These are phyloP conservation scores for Pluvianellus socialis DNA, from an alignment of 2,113 vertebrate species.

Conservation along the genomic window DNA sequence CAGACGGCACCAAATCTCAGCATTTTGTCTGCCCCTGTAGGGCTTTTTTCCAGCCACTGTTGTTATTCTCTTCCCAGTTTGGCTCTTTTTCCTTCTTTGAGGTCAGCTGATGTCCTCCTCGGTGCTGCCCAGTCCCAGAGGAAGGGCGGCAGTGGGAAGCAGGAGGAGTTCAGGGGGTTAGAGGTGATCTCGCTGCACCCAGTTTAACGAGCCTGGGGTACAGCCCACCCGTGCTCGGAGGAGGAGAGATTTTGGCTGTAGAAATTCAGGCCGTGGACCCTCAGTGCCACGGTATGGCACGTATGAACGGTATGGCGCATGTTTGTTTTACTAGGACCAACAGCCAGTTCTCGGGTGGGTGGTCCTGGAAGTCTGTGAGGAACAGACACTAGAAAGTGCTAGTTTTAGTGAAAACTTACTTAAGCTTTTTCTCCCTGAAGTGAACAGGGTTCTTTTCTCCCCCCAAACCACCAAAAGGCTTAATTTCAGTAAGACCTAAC, in stretches of 20 bases:
- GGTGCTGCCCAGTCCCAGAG: neutral
- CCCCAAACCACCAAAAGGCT: neutral
- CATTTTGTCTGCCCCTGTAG: neutral
- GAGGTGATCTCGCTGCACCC: neutral
- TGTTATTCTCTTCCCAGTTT: neutral
- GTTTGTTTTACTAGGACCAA: neutral
- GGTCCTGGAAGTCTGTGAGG: neutral
- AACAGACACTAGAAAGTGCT: neutral
- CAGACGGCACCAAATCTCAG: neutral
- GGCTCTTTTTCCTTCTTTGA: neutral
- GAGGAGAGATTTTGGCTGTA: neutral
- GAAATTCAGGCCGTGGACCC: neutral
- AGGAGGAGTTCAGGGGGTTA: neutral
- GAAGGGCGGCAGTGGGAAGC: neutral
- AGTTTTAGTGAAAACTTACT: neutral
- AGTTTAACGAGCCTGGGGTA: neutral
- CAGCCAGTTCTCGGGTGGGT: neutral
- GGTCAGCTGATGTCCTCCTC: neutral
- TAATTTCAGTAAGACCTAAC: neutral
- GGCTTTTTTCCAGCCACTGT: neutral
- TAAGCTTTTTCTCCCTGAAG: neutral
- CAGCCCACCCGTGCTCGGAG: neutral
- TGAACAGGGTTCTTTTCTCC: neutral
- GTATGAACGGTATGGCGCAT: accelerated
- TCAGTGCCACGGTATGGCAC: neutral